Percentiles rank a stretch among this genome's conserved stretches.
These are phyloP conservation scores for Clarias pachynema DNA, from an alignment of 2,797 vertebrate species.

Conservation along the genomic window DNA sequence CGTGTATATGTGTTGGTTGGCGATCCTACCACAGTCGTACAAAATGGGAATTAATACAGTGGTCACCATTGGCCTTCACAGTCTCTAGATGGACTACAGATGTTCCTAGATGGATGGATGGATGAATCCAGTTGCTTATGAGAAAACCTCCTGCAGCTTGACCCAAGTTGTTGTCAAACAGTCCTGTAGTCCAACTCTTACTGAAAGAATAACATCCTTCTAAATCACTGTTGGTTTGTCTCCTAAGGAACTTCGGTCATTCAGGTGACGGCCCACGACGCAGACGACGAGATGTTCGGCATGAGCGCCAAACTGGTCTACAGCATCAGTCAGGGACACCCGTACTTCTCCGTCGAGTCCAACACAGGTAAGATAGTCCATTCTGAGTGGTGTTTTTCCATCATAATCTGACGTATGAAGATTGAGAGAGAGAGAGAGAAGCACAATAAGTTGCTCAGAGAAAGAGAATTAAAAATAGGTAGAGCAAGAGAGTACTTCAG, in stretches of 20 bases:
- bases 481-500: conserved; percentile 25
- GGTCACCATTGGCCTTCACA: too few species aligned
- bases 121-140: too few species aligned
- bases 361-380: conserved; percentile 81
- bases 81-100: too few species aligned
- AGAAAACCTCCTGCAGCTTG: not conserved
- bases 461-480: conserved; percentile 3
- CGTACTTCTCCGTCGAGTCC: conserved; percentile 94
- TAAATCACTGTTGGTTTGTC: not conserved
- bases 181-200: not conserved
- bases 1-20: too few species aligned
- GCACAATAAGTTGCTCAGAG: not conserved
- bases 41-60: too few species aligned
- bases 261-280: conserved; percentile 94
- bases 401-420: not conserved
- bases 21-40: too few species aligned
- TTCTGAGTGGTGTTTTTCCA: conserved; percentile 13
- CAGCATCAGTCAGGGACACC: conserved; percentile 93
- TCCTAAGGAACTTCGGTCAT: conserved; percentile 89
- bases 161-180: not conserved
- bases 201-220: not conserved
- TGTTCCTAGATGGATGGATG: too few species aligned
- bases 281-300: conserved; percentile 92
- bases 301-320: conserved; percentile 91
- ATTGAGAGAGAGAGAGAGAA: not conserved